Conservation (phyloP, 2,888 invertebrate genomes). For the Drosophila borborema region DNA sequence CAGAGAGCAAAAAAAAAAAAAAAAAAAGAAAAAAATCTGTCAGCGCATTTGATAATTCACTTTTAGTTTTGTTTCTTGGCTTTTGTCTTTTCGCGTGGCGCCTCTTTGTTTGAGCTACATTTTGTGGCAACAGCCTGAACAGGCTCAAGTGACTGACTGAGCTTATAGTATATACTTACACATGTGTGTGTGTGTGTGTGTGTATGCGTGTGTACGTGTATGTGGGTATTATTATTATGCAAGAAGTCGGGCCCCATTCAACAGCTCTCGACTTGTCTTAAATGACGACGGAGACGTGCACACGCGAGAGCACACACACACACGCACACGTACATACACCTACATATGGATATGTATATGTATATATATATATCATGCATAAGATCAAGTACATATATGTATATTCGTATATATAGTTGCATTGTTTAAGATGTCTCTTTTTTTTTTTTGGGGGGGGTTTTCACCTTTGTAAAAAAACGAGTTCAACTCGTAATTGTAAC, state of each 20-base stretch:
- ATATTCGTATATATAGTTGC: slow-evolving; percentile 34
- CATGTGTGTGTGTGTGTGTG: background rate
- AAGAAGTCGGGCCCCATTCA: slow-evolving; percentile 73
- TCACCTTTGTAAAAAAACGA: slow-evolving; percentile 59
- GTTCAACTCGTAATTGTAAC: slow-evolving; percentile 64
- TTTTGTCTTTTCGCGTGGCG: slow-evolving; percentile 52
- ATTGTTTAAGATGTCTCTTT: slow-evolving; percentile 52
- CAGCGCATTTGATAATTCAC: slow-evolving; percentile 75
- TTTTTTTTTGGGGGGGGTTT: slow-evolving; percentile 26
- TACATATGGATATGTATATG: background rate
- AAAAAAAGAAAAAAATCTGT: slow-evolving; percentile 59
- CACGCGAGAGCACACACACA: slow-evolving; percentile 53
- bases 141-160: slow-evolving; percentile 62
- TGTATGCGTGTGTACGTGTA: slow-evolving; percentile 6
- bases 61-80: slow-evolving; percentile 44
- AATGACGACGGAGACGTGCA: slow-evolving; percentile 66
- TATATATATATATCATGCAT: slow-evolving; percentile 6
- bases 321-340: slow-evolving; percentile 8
- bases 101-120: slow-evolving; percentile 64
- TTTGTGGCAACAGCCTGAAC: slow-evolving; percentile 70
- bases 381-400: slow-evolving; percentile 38
- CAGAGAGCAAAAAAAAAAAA: slow-evolving; percentile 8
- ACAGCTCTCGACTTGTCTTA: slow-evolving; percentile 61
- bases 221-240: slow-evolving; percentile 67
- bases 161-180: slow-evolving; percentile 12